Base-by-base conservation (phyloP, 1,140 invertebrate genomes). In the Pararge aegeria region DNA sequence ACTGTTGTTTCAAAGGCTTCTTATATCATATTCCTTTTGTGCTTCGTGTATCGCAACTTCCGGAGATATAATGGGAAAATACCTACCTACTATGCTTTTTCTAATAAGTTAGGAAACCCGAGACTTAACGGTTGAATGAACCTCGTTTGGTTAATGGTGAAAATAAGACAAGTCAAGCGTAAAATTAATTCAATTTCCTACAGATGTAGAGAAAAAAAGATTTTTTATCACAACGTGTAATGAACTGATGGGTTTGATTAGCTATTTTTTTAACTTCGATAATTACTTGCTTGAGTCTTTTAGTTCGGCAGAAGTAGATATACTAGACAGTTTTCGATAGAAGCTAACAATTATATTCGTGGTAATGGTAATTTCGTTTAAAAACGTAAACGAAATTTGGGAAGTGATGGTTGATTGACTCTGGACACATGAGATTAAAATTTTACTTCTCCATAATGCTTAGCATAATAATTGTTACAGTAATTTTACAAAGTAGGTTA, bases 71-170 rank as follows among this genome's bases (percentile, higher is more conserved):
- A 5, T 18, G 15, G 16, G 42, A 46, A 46, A 46, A 46, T 44
- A 34, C 38, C 50, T 44, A 34, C 38, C 50, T 24, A 24, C 24
- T 24, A 37, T 60, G 27, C 29, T 60, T 60, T 59, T 60, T 13
- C 16, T 13, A 16, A 38, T 44, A 16, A 19, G 9, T 20, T 24
- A 54, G 20, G 13, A 21, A 52, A 46, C 1, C 12, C 42, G 50
- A 58, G 48, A 27, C 38, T 30, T 49, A 10, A 59, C 24, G 58
- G 42, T 59, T 59, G 61, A 62, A 7, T 37, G 52, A 50, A 49
- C 20, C 20, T 53, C 29, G 44, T 62, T 62, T 61, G 50, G 64
- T 66, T 48, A 65, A 73, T 70, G 64, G 64, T 73, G 64, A 73
- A 69, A 69, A 66, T 64, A 19, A 12, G 61, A 42, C 53, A 62